Base-by-base conservation (phyloP, 2,113 vertebrate species). In the Bufo gargarizans region DNA sequence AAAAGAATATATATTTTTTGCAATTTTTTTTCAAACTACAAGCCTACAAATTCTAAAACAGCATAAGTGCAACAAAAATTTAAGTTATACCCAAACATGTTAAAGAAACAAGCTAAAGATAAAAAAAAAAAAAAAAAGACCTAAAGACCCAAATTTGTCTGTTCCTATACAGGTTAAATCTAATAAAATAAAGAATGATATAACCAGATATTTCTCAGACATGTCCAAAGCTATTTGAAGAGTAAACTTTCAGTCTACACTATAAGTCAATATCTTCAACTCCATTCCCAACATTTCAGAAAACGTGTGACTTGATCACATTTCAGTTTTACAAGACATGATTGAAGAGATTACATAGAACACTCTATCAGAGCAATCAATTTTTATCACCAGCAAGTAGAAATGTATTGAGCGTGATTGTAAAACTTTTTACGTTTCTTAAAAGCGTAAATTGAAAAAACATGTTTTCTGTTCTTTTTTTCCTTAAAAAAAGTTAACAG, bases 271-370 rank as follows among this genome's bases (percentile, higher is more conserved):
- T 33, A 71, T 43, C 22, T 71, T 71, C 11, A 33, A 12, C 67
- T 71, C 13, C 16, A 58, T 80, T 19, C 55, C 5, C n/a, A 7
- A 59, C 78, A 14, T 14, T 80, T 14, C 11, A 22, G 55, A 50
- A 56, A 79, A 79, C 49, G 16, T 49, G 9, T 56, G 19, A 22
- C 77, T 78, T 22, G 9, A 76, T 76, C 45, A 19, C 50, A 6
- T 76, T 56, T 78, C 43, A 6, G 50, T 10, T 59, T 43, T 58
- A 80, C 22, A 59, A 59, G 56, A 80, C 12, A 58, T 58, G 77
- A 80, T 80, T 59, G 78, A 59, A 59, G 78, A 43, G 78, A 80
- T 80, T 80, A 59, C 59, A n/a, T 80, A 43, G 45, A 59, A 59
- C 16, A 17, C 78, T 59, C 22, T 8, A 59, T 14, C 14, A 45